Conservation (phyloP, 1,140 invertebrate species). For the Nautilus pompilius region DNA sequence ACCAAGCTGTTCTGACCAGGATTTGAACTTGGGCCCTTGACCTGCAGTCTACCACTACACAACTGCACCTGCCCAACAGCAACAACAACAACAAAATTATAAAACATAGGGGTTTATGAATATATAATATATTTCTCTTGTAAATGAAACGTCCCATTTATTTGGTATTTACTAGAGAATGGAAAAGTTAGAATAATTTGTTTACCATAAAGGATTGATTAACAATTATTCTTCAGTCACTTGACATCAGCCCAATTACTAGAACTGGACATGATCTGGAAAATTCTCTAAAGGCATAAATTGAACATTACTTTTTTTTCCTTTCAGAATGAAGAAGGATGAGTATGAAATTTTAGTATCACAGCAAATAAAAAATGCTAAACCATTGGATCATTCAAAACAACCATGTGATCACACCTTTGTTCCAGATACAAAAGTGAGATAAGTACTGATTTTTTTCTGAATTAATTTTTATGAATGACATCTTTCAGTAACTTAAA, state of each 20-base stretch:
- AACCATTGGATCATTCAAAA: slow-evolving; percentile 61
- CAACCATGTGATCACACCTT: slow-evolving; percentile 60
- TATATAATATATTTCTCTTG: no score
- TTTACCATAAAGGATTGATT: background rate
- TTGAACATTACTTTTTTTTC: background rate
- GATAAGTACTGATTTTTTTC: no score
- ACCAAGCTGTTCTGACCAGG: no score
- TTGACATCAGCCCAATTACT: background rate
- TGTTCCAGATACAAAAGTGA: slow-evolving; percentile 50
- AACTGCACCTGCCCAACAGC: no score
- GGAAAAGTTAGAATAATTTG: background rate
- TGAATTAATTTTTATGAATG: no score
- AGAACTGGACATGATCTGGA: background rate
- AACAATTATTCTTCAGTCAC: background rate
- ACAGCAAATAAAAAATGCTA: slow-evolving; percentile 57
- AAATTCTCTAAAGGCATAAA: background rate
- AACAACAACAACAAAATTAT: no score
- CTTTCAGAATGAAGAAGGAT: slow-evolving; percentile 60
- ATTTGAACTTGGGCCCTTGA: no score
- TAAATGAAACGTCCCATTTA: background rate
- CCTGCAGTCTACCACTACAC: no score
- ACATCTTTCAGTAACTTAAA: no score
- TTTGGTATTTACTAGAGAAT: background rate
- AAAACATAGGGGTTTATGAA: no score
- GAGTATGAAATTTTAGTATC: slow-evolving; percentile 62